A percentile compares a stretch with the other conserved stretches of the same genome.
phyloP scores from a whole-genome alignment of 2,797 vertebrate species.

The Allobates femoralis region DNA sequence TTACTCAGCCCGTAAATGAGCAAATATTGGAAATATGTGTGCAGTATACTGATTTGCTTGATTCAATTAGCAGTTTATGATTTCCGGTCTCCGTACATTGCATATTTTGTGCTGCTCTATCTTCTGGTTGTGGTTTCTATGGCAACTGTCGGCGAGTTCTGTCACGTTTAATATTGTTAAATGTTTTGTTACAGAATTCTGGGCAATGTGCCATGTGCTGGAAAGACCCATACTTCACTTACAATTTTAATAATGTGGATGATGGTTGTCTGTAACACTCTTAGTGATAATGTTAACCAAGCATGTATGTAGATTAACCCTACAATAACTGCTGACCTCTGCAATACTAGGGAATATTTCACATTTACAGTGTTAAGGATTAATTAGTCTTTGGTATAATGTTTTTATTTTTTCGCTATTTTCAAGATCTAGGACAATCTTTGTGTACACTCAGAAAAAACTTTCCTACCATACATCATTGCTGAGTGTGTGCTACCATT shows the following conservation, averaged over 20 bases:
- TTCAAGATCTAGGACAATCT: neutral
- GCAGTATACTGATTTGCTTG: neutral
- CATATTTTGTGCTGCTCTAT: neutral
- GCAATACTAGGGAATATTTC: neutral
- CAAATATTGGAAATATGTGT: neutral
- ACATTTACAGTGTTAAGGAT: neutral
- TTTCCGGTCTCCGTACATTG: neutral
- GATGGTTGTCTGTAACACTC: conserved; percentile 36
- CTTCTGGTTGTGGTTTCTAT: conserved; percentile 45
- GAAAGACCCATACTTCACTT: conserved; percentile 47
- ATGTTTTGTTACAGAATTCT: conserved; percentile 48
- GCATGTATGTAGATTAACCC: conserved; percentile 24
- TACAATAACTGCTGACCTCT: neutral
- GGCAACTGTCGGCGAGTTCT: conserved; percentile 40
- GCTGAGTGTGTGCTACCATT: neutral
- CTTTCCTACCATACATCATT: neutral
- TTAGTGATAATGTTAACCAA: conserved; percentile 33
- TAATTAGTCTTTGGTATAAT: neutral
- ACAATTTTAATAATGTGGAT: conserved; percentile 43
- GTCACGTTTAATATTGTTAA: conserved; percentile 53
- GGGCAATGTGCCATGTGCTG: conserved; percentile 48
- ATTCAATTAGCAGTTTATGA: conserved; percentile 12
- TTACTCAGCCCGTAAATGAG: neutral
- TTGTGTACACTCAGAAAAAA: neutral
- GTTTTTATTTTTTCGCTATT: neutral